Base-by-base conservation (phyloP, 1,140 invertebrate genomes). In the Propsilocerus akamusi region DNA sequence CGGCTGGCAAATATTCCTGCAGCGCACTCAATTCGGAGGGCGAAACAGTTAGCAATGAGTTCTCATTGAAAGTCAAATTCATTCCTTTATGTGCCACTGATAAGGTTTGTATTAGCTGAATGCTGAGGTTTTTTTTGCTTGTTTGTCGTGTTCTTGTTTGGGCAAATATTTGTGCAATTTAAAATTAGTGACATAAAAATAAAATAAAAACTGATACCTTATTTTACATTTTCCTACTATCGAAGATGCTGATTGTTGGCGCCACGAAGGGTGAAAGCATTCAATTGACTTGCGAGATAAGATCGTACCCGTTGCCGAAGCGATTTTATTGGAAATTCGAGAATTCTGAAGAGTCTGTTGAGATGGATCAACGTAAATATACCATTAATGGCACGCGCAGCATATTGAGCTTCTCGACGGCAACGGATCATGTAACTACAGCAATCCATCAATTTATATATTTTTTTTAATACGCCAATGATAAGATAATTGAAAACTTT, bases 211-310 rank as follows among this genome's bases (percentile, higher is more conserved):
- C n/a, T n/a, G n/a, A n/a, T n/a, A n/a, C n/a, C n/a, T n/a, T n/a
- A n/a, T n/a, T n/a, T n/a, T n/a, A n/a, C n/a, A n/a, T n/a, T n/a
- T n/a, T n/a, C n/a, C n/a, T n/a, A n/a, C n/a, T n/a, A n/a, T n/a
- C n/a, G n/a, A n/a, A 41, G 17, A 41, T 41, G 34, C 17, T 41
- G 34, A 41, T 41, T 41, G 84, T 90, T 48, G 87, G 87, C 4
- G 86, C 86, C 48, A 88, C 85, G 26, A 72, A 83, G 26, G 80
- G 81, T 49, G 88, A 92, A 68, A 78, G 77, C 17, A 72, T 88
- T 34, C 78, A 88, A 62, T 85, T 92, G 54, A 73, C 76, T 17
- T 93, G 88, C 65, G 81, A 81, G 63, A 82, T 92, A 52, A 85
- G 90, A 61, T 83, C 87, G 1, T 86, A 90, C 72, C 87, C 88